A percentile compares a stretch with the other conserved stretches of the same genome.
Conservation (phyloP, 2,113 vertebrate genomes). For the Microtus ochrogaster region DNA sequence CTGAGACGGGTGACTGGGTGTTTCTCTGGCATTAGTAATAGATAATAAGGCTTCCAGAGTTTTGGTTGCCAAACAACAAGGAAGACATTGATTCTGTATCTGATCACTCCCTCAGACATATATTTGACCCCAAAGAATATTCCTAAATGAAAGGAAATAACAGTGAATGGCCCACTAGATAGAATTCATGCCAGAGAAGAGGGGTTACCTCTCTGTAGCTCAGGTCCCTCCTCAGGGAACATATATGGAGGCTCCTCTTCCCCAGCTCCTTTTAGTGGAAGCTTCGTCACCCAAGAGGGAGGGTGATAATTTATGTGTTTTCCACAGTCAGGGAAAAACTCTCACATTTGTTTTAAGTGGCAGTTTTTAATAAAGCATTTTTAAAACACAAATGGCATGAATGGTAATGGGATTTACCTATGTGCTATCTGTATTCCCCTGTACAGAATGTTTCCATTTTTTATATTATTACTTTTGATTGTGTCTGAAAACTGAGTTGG, state of each 20-base stretch:
- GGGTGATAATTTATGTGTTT: constrained; percentile 72
- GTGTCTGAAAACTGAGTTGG: constrained; percentile 75
- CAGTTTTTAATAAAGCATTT: constrained; percentile 85
- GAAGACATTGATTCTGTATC: not conserved
- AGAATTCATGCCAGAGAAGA: constrained; percentile 44
- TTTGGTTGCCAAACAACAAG: not conserved
- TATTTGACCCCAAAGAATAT: constrained; percentile 73
- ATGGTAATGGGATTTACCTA: constrained; percentile 73
- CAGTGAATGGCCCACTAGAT: constrained; percentile 31
- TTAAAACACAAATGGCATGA: constrained; percentile 76
- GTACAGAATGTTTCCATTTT: constrained; percentile 83
- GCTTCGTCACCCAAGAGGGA: constrained; percentile 19
- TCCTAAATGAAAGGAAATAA: constrained; percentile 54
- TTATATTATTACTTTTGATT: constrained; percentile 83
- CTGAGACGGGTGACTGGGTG: not conserved
- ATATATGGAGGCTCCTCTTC: not conserved
- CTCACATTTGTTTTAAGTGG: constrained; percentile 70
- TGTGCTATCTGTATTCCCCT: constrained; percentile 78
- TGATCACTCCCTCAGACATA: constrained; percentile 1
- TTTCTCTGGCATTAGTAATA: constrained; percentile 54
- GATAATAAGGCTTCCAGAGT: constrained; percentile 28
- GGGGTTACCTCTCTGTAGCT: not conserved
- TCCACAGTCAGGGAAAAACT: constrained; percentile 73
- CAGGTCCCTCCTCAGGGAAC: constrained; percentile 19
- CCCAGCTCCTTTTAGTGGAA: not conserved